phyloP scores from a whole-genome alignment of 92 coral and sea anemone genomes.

The Scolanthus callimorphus region DNA sequence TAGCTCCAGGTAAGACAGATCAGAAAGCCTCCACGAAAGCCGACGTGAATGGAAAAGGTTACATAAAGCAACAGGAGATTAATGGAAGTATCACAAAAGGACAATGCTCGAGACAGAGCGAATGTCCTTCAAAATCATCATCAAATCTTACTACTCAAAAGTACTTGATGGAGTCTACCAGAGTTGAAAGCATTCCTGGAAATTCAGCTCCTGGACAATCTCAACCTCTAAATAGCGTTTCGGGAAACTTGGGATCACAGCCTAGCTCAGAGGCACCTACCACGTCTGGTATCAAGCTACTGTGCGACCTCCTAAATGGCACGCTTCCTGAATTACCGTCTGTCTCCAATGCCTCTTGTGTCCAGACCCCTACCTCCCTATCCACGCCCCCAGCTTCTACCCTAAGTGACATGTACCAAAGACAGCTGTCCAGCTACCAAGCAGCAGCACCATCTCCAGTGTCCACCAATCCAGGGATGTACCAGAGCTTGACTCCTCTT shows the following conservation, averaged over 20 bases:
- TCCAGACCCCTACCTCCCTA: neutral
- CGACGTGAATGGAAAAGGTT: neutral
- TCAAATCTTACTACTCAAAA: neutral
- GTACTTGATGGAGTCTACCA: neutral
- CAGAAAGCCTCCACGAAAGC: neutral
- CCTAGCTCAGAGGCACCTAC: slow-evolving; percentile 1
- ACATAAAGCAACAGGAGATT: neutral
- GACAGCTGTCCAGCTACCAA: neutral
- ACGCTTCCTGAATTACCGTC: slow-evolving; percentile 51
- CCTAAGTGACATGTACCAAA: neutral
- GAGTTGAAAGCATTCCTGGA: neutral
- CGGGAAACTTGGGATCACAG: neutral
- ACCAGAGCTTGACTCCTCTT: neutral
- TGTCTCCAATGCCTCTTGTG: slow-evolving; percentile 8
- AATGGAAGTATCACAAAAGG: neutral
- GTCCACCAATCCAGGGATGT: neutral
- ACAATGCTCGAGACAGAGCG: too few relatives aligned
- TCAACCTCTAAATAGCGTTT: neutral
- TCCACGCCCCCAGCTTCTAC: slow-evolving; percentile 1
- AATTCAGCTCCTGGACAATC: neutral
- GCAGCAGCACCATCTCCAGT: neutral
- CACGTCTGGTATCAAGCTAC: slow-evolving; percentile 65
- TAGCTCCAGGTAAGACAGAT: neutral
- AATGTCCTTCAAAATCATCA: neutral
- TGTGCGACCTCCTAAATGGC: slow-evolving; percentile 80